Evolutionary conservation across 2,888 invertebrate species (phyloP), one percentile per base, ranked within the genome.

Genomic region (Amphipyra berbera): DNA sequence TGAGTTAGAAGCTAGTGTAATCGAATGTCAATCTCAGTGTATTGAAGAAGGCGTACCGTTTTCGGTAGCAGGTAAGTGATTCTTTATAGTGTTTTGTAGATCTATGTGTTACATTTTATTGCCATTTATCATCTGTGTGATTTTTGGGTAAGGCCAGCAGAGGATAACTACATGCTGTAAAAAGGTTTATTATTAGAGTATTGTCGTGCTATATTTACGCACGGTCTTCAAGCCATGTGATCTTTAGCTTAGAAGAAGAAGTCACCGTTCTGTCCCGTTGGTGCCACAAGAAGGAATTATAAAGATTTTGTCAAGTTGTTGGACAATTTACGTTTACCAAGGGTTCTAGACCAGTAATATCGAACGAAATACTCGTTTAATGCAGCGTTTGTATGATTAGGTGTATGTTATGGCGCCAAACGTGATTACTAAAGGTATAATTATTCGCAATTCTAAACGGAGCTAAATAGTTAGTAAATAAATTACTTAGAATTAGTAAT

Each of bases 1-100:
- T 70, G 48, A 65, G 55, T 69, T 61, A 40, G 45, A 44, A 61
- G 57, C 63, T 57, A 40, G 46, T 61, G 53, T 62, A 58, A 42
- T 45, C 15, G 45, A 62, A 62, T 71, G 41, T 52, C 42, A 41
- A 21, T 8, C 13, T 12, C 41, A 13, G 27, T 21, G 37, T 38
- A 40, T 33, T 37, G 12, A 15, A 12, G 9, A 40, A 59, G 42
- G 35, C 35, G 38, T 54, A 52, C 37, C 33, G 41, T 50, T 62
- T 56, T 52, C 15, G 50, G 15, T 62, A 55, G 54, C 61, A 67
- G 57, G 72, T 55, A 55, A 14, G 13, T 35, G 21, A 50, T 41
- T 68, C 13, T 40, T 30, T 40, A 2, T 10, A 10, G 37, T 10
- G 12, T 37, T 1, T 10, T 37, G 37, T 12, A 12, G 37, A 9